phyloP scores from a whole-genome alignment of 2,113 vertebrate genomes.

The Rhabdornis inornatus region DNA sequence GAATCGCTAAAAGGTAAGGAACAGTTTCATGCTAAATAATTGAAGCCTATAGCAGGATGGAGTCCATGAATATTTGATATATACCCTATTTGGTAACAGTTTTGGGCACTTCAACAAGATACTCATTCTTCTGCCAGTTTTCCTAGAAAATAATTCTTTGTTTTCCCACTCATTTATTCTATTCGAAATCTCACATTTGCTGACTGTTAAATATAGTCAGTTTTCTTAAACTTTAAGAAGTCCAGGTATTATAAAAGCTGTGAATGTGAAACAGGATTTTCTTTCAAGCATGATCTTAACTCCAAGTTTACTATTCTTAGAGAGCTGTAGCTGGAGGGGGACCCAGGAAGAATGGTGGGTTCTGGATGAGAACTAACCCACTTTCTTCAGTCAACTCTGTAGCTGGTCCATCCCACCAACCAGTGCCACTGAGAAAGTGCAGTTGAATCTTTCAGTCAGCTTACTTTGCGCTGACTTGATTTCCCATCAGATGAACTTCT shows the following conservation, averaged over 20 bases:
- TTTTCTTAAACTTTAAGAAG: neutral
- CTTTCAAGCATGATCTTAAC: neutral
- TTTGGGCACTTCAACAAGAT: neutral
- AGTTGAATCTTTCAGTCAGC: neutral
- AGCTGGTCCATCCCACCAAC: neutral
- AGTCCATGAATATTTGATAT: neutral
- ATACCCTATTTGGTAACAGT: neutral
- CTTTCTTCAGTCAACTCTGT: fast-evolving
- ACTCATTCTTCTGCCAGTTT: neutral
- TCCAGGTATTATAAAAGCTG: neutral
- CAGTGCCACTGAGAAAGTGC: too few relatives aligned
- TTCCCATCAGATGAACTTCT: neutral
- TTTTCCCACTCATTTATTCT: neutral
- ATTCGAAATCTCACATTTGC: neutral
- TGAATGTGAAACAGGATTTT: neutral
- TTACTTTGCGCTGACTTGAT: neutral
- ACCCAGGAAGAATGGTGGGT: neutral
- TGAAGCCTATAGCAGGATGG: neutral
- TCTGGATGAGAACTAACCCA: neutral
- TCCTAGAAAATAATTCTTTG: neutral
- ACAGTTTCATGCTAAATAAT: neutral
- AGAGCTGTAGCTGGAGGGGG: neutral
- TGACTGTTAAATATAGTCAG: neutral
- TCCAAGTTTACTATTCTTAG: neutral
- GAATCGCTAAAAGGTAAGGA: neutral